These are phyloP conservation scores for Lycophotia porphyrea DNA, from an alignment of 2,888 invertebrate genomes.

Conservation along the genomic window DNA sequence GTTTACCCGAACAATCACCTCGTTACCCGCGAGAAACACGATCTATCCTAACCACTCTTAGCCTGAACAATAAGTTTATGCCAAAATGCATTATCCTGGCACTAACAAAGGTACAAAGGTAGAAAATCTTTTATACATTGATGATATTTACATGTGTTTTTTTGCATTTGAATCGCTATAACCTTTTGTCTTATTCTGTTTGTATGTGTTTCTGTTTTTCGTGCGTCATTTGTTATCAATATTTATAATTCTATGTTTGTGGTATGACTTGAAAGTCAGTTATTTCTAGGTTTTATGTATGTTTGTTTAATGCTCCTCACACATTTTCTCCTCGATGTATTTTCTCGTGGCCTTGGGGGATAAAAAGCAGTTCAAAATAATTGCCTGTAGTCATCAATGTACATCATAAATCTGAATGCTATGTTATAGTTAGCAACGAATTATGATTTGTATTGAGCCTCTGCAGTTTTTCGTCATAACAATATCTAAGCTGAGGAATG, in stretches of 20 bases:
- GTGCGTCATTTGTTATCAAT: conserved; percentile 61
- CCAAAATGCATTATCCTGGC: conserved; percentile 47
- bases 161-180: conserved; percentile 32
- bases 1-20: conserved; percentile 43
- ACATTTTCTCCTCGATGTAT: conserved; percentile 12
- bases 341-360: conserved; percentile 27
- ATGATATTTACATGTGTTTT: conserved; percentile 47
- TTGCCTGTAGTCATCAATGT: conserved; percentile 34
- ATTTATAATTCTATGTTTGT: conserved; percentile 45
- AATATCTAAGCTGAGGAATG: conserved; percentile 28
- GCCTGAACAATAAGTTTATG: conserved; percentile 34
- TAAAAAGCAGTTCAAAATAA: conserved; percentile 29
- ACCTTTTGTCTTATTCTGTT: conserved; percentile 23
- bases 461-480: conserved; percentile 35
- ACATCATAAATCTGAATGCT: conserved; percentile 37
- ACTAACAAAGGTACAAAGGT: conserved; percentile 34
- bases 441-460: conserved; percentile 31
- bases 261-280: conserved; percentile 31
- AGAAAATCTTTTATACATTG: conserved; percentile 43
- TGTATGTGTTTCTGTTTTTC: no score
- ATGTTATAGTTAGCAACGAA: conserved; percentile 29
- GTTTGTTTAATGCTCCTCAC: conserved; percentile 15
- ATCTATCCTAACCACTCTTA: conserved; percentile 27
- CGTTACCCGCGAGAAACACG: conserved; percentile 42
- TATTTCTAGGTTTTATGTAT: neutral